A percentile compares a stretch with the other conserved stretches of the same genome.
phyloP scores from a whole-genome alignment of 2,113 vertebrate species.

The Passerina amoena region DNA sequence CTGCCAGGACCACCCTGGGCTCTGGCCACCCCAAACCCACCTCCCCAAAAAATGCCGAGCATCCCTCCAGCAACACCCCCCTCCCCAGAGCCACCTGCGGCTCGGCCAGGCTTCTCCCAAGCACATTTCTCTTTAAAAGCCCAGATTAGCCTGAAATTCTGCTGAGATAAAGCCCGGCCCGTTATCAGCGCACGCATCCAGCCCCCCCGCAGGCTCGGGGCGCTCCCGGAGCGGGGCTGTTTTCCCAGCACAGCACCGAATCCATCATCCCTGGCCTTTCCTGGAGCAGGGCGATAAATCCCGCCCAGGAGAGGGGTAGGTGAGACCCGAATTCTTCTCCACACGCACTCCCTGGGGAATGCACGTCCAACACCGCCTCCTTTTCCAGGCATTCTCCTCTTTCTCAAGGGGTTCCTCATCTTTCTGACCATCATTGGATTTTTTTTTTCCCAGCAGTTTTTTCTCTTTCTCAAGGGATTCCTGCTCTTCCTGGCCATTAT shows the following conservation, averaged over 20 bases:
- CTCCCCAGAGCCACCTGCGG: background rate
- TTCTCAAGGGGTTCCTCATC: background rate
- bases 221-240: background rate
- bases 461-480: background rate
- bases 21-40: background rate
- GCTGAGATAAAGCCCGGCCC: background rate
- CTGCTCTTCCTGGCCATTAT: background rate
- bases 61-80: background rate
- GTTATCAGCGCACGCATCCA: constrained; percentile 43
- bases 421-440: background rate
- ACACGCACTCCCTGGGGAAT: background rate
- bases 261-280: constrained; percentile 1
- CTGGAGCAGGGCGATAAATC: background rate
- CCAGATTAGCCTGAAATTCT: constrained; percentile 36
- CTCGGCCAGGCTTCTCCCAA: background rate
- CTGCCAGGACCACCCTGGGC: constrained; percentile 26
- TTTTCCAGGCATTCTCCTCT: background rate
- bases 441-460: background rate
- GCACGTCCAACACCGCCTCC: rapidly evolving
- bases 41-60: background rate
- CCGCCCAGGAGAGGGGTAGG: background rate
- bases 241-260: constrained; percentile 21
- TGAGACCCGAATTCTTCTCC: background rate
- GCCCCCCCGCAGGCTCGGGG: constrained; percentile 20
- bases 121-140: constrained; percentile 59